These are phyloP conservation scores for Drosophila nr. fundita DNA, from an alignment of 2,888 invertebrate genomes.

Conservation along the genomic window DNA sequence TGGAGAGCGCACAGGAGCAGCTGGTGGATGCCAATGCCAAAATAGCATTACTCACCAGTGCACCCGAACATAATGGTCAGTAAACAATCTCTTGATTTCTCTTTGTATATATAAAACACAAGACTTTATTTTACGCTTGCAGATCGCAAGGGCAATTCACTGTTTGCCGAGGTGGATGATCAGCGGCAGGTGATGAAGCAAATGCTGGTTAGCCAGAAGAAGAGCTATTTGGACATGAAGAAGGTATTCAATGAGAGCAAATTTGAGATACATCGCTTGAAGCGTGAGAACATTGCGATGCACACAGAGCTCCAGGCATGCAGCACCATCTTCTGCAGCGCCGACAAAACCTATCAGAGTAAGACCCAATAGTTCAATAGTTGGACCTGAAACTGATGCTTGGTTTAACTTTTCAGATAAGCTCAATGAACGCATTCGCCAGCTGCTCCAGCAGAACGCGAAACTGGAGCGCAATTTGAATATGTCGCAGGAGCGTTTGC, in stretches of 20 bases:
- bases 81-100: background rate
- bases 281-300: slow-evolving; percentile 84
- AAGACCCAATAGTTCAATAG: background rate
- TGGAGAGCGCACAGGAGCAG: slow-evolving; percentile 84
- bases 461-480: slow-evolving; percentile 79
- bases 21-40: slow-evolving; percentile 82
- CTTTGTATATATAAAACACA: background rate
- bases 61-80: slow-evolving; percentile 78
- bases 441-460: slow-evolving; percentile 79
- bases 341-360: slow-evolving; percentile 84
- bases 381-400: background rate
- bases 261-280: slow-evolving; percentile 83
- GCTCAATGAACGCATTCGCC: slow-evolving; percentile 80
- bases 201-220: slow-evolving; percentile 87
- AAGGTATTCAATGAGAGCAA: slow-evolving; percentile 83
- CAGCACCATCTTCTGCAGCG: slow-evolving; percentile 83
- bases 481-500: slow-evolving; percentile 77
- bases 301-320: slow-evolving; percentile 83
- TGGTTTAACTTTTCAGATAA: slow-evolving; percentile 67
- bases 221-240: slow-evolving; percentile 86
- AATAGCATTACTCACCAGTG: slow-evolving; percentile 74
- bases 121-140: slow-evolving; percentile 26
- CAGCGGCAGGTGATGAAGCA: slow-evolving; percentile 88
- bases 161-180: slow-evolving; percentile 89
- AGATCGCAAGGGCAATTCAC: slow-evolving; percentile 88